Evolutionary conservation across 2,888 invertebrate genomes (phyloP).

Genomic region (Clanis bilineata): DNA sequence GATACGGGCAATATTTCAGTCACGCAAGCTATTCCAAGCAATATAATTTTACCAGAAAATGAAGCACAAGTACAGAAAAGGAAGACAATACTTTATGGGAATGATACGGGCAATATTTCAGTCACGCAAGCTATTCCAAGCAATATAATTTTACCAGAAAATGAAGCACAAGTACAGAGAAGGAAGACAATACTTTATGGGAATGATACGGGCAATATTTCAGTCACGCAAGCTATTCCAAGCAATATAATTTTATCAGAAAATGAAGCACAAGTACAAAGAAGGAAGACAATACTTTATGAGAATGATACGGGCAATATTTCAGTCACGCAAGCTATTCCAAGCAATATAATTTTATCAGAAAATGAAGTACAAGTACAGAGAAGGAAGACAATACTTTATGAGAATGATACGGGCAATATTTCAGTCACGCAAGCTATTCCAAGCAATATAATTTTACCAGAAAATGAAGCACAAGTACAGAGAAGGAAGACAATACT

Average conservation of each 20-base stretch:
- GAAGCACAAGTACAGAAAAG: slow-evolving; percentile 8
- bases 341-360: slow-evolving; percentile 19
- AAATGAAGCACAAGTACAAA: not conserved
- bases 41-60: slow-evolving; percentile 19
- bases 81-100: slow-evolving; percentile 19
- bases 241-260: slow-evolving; percentile 22
- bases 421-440: slow-evolving; percentile 35
- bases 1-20: slow-evolving; percentile 14
- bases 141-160: slow-evolving; percentile 21
- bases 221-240: slow-evolving; percentile 28
- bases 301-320: slow-evolving; percentile 36
- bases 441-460: slow-evolving; percentile 26
- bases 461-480: not conserved
- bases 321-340: slow-evolving; percentile 41
- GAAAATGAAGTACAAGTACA: slow-evolving; percentile 13
- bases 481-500: slow-evolving; percentile 17
- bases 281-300: slow-evolving; percentile 29
- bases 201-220: slow-evolving; percentile 6
- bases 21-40: slow-evolving; percentile 27
- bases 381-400: slow-evolving; percentile 29
- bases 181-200: slow-evolving; percentile 20
- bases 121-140: slow-evolving; percentile 27
- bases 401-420: slow-evolving; percentile 30
- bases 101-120: slow-evolving; percentile 6
- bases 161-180: slow-evolving; percentile 1